phyloP scores from a whole-genome alignment of 2,888 invertebrate species.

The Cryptus armator region DNA sequence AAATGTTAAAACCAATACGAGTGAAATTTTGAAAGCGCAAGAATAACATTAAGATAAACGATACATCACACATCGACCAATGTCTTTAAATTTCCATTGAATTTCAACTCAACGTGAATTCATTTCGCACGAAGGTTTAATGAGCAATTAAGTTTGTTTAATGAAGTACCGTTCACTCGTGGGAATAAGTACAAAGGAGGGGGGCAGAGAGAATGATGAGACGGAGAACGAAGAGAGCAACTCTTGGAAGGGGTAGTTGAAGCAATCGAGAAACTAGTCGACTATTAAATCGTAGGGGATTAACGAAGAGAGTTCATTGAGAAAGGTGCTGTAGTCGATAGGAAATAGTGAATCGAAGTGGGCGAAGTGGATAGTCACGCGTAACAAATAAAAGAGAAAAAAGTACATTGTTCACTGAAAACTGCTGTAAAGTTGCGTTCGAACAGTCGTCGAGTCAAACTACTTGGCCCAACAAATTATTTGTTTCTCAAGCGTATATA shows the following conservation, averaged over 20 bases:
- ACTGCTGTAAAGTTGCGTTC: conserved; percentile 26
- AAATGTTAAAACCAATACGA: no score
- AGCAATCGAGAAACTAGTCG: conserved; percentile 1
- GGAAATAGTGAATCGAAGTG: neutral
- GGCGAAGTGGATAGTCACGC: conserved; percentile 1
- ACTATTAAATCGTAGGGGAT: conserved; percentile 29
- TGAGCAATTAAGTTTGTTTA: conserved; percentile 37
- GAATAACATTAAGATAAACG: neutral
- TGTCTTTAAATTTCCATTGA: conserved; percentile 7
- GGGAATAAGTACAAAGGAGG: conserved; percentile 15
- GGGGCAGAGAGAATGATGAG: neutral
- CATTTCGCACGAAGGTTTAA: neutral
- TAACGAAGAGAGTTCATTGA: conserved; percentile 31
- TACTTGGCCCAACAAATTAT: conserved; percentile 27
- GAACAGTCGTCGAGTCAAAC: conserved; percentile 41
- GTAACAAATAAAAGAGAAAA: conserved; percentile 11
- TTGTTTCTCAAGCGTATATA: neutral
- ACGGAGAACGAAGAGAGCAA: conserved; percentile 38
- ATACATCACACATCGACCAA: neutral
- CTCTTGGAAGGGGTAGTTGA: conserved; percentile 10
- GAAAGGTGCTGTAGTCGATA: conserved; percentile 4
- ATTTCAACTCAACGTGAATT: conserved; percentile 32
- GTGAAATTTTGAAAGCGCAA: no score
- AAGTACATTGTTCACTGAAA: neutral
- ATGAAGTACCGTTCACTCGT: conserved; percentile 37